Conservation (phyloP, 2,888 invertebrate genomes). For the Desoria tigrina region DNA sequence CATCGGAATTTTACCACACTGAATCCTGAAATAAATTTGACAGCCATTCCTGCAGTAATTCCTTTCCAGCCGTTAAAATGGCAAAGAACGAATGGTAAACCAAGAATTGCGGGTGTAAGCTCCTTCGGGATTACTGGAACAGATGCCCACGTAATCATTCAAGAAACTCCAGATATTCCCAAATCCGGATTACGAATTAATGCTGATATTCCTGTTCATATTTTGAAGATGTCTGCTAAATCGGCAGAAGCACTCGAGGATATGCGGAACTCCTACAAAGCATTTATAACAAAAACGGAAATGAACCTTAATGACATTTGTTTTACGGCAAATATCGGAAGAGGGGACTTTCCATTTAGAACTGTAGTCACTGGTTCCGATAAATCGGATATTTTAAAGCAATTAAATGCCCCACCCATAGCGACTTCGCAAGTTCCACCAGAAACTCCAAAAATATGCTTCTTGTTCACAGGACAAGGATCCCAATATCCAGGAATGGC, state of each 20-base stretch:
- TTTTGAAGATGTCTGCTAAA: conserved; percentile 33
- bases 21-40: conserved; percentile 26
- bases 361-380: conserved; percentile 21
- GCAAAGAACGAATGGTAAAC: conserved; percentile 15
- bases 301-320: conserved; percentile 4
- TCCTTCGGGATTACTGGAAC: conserved; percentile 26
- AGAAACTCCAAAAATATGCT: conserved; percentile 26
- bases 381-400: conserved; percentile 14
- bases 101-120: conserved; percentile 17
- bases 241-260: conserved; percentile 28
- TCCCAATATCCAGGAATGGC: conserved; percentile 41
- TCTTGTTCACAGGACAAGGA: conserved; percentile 41
- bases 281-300: conserved; percentile 14
- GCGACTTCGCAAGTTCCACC: background rate
- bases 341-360: conserved; percentile 29
- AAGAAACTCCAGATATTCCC: conserved; percentile 17
- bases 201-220: background rate
- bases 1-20: conserved; percentile 25
- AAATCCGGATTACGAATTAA: background rate
- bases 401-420: conserved; percentile 6
- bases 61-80: conserved; percentile 21
- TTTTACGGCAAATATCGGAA: conserved; percentile 25
- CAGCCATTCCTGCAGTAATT: conserved; percentile 22
- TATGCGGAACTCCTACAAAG: conserved; percentile 17
- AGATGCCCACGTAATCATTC: conserved; percentile 21